Conservation (phyloP, 23 tunicate genomes). For the Pegea sp. region DNA sequence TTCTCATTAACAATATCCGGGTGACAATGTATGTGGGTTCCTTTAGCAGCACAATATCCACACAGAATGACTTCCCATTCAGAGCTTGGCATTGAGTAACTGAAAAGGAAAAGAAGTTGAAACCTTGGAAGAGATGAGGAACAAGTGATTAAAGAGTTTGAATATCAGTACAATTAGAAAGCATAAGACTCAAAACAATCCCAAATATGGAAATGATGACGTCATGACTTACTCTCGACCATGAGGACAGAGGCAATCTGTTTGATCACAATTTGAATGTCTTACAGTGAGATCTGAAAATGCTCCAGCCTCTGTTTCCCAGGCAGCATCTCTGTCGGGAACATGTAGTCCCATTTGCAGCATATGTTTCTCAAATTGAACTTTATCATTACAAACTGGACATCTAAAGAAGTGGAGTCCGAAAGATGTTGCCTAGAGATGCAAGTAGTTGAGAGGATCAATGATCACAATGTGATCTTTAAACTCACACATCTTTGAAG, state of each 20-base stretch:
- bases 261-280: slow-evolving; percentile 32
- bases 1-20: too few relatives aligned
- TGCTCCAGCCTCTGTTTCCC: slow-evolving; percentile 72
- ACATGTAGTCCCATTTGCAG: slow-evolving; percentile 57
- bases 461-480: too few relatives aligned
- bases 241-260: slow-evolving; percentile 29
- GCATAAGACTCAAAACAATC: background rate
- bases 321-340: slow-evolving; percentile 78
- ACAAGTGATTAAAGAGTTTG: too few relatives aligned
- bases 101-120: too few relatives aligned
- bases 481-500: slow-evolving; percentile 45
- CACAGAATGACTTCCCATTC: slow-evolving; percentile 56
- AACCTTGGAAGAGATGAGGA: too few relatives aligned
- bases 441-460: too few relatives aligned
- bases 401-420: slow-evolving; percentile 69
- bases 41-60: slow-evolving; percentile 52
- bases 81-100: slow-evolving; percentile 17
- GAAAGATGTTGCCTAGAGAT: slow-evolving; percentile 44
- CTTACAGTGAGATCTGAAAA: slow-evolving; percentile 33
- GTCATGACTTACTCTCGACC: slow-evolving; percentile 59
- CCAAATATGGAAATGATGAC: too few relatives aligned
- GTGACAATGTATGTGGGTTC: slow-evolving; percentile 47
- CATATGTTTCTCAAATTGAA: slow-evolving; percentile 24
- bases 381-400: slow-evolving; percentile 61
- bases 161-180: background rate